Percentiles rank a stretch among this genome's conserved stretches.
Conservation (phyloP, 2,113 vertebrate species). For the Cricetomys ansorgei region DNA sequence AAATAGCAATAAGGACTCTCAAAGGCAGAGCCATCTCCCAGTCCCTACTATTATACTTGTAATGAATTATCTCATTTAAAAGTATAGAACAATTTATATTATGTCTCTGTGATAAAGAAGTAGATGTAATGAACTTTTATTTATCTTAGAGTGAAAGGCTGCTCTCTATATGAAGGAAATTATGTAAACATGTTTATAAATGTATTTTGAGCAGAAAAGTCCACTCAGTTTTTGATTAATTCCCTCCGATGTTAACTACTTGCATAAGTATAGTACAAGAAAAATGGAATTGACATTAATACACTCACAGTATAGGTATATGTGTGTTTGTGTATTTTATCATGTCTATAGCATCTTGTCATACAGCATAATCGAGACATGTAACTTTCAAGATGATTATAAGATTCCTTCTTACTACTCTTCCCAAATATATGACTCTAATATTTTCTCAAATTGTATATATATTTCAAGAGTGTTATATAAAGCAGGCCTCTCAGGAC, state of each 20-base stretch:
- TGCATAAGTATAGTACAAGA: neutral
- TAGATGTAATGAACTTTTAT: neutral
- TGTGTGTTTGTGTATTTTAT: neutral
- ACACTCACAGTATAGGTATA: neutral
- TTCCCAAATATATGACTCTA: neutral
- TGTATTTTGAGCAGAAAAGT: neutral
- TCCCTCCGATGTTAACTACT: neutral
- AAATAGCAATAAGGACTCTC: neutral
- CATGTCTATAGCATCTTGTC: neutral
- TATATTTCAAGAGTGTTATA: neutral
- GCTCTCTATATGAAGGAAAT: neutral
- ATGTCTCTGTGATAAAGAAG: neutral
- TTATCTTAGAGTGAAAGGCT: neutral
- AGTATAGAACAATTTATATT: neutral
- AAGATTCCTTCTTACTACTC: neutral
- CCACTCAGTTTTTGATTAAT: neutral
- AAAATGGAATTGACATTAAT: neutral
- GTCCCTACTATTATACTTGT: neutral
- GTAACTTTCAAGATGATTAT: neutral
- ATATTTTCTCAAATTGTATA: neutral
- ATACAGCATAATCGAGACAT: neutral
- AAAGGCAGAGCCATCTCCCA: neutral
- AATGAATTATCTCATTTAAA: constrained; percentile 34
- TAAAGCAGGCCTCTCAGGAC: no score
- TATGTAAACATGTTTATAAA: neutral